Conservation (phyloP, 1,140 invertebrate genomes). For the Drosophila burlai region DNA sequence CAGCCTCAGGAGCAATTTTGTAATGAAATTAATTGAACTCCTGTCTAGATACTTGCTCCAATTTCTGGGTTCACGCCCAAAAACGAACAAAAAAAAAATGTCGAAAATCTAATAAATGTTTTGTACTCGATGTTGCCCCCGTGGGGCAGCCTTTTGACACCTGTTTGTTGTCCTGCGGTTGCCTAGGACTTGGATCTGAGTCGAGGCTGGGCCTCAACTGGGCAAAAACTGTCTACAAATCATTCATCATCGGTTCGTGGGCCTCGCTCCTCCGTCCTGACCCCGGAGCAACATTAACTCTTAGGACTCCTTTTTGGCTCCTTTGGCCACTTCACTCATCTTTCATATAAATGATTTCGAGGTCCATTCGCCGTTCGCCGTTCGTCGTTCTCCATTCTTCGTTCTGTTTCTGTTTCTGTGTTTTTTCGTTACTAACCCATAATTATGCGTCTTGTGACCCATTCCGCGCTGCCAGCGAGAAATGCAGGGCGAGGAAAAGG, state of each 20-base stretch:
- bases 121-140: conserved; percentile 8
- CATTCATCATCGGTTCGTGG: conserved; percentile 64
- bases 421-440: conserved; percentile 56
- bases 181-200: conserved; percentile 5
- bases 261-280: background rate
- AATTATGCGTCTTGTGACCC: conserved; percentile 76
- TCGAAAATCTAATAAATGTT: conserved; percentile 74
- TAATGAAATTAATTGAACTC: conserved; percentile 77
- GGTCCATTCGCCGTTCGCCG: conserved; percentile 21
- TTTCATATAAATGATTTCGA: conserved; percentile 77
- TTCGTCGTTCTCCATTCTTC: background rate
- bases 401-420: conserved; percentile 20
- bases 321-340: conserved; percentile 64
- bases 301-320: conserved; percentile 29
- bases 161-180: conserved; percentile 76
- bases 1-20: conserved; percentile 58
- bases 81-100: background rate
- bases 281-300: conserved; percentile 46
- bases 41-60: conserved; percentile 30
- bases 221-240: conserved; percentile 70
- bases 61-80: conserved; percentile 59
- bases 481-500: background rate
- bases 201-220: background rate
- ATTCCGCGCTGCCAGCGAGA: conserved; percentile 19
- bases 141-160: conserved; percentile 63